phyloP scores from a whole-genome alignment of 2,888 invertebrate species.

The Epicampocera succincta region DNA sequence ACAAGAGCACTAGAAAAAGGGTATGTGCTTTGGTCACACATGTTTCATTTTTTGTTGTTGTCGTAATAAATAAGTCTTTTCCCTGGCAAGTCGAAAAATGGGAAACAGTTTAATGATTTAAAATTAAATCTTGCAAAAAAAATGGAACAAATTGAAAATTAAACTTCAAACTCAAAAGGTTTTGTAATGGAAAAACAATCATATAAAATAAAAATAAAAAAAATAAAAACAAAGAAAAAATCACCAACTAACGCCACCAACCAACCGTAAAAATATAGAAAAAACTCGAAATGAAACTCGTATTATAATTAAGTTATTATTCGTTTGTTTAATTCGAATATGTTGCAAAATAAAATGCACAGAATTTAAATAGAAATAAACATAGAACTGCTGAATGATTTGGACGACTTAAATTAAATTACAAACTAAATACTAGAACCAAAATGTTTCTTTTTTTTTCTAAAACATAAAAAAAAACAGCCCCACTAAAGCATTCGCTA shows the following conservation, averaged over 20 bases:
- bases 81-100: too few species aligned
- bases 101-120: too few species aligned
- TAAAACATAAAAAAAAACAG: conserved; percentile 16
- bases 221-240: too few species aligned
- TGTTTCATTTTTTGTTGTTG: too few species aligned
- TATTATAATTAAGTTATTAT: conserved; percentile 53
- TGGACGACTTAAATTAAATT: conserved; percentile 1
- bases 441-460: not conserved
- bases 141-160: conserved; percentile 49
- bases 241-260: conserved; percentile 63
- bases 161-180: conserved; percentile 64
- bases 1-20: too few species aligned
- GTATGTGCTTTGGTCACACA: too few species aligned
- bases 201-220: conserved; percentile 46
- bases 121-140: conserved; percentile 26
- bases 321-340: conserved; percentile 28
- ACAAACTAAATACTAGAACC: not conserved
- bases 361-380: not conserved
- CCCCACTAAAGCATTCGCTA: conserved; percentile 1
- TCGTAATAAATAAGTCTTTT: too few species aligned
- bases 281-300: conserved; percentile 46
- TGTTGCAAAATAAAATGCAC: conserved; percentile 13
- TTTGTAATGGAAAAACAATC: conserved; percentile 69
- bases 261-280: conserved; percentile 47
- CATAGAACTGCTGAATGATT: conserved; percentile 39